Evolutionary conservation across 2,888 invertebrate species (phyloP), one percentile per base, ranked within the genome.

Genomic region (Xylophagus ater): DNA sequence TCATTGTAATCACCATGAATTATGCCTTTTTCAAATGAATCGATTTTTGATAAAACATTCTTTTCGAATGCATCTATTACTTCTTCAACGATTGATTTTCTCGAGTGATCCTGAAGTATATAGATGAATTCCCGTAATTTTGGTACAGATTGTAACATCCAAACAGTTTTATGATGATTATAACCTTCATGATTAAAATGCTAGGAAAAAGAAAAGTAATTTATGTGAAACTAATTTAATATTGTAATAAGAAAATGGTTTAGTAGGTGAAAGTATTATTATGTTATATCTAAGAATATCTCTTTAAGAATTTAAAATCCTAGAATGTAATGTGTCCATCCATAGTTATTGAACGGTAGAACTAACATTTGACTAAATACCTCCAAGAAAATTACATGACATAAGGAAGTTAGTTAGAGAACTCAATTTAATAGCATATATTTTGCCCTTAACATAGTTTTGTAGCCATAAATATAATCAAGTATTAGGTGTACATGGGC

Each of bases 1-100:
- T 92, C 90, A 58, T 93, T 93, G 42, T 86, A 72, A 57, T 94
- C 94, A 1, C 90, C 93, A 56, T 94, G 93, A 44, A 93, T 83
- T 45, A 53, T 71, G 51, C 79, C 84, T 53, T 69, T 71, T 51
- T 78, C 75, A 45, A 90, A 65, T 23, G 69, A 65, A 0, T 71
- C 62, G 3, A 71, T 53, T 1, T 67, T 59, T 0, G 74, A 69
- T 1, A 83, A 55, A 0, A 90, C 78, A 1, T 74, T 68, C 8
- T 70, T 64, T 47, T 80, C 76, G 60, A 84, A 92, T 37, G 67
- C 58, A 9, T 65, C 53, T 4, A 85, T 65, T 4, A 81, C 66
- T 33, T 77, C 72, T 38, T 73, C 68, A 2, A 79, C 74, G 30
- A 87, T 53, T 25, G 70, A 61, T 21, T 69, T 62, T 30, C 74